Conservation (phyloP, 2,888 invertebrate genomes). For the Augiades crinisus region DNA sequence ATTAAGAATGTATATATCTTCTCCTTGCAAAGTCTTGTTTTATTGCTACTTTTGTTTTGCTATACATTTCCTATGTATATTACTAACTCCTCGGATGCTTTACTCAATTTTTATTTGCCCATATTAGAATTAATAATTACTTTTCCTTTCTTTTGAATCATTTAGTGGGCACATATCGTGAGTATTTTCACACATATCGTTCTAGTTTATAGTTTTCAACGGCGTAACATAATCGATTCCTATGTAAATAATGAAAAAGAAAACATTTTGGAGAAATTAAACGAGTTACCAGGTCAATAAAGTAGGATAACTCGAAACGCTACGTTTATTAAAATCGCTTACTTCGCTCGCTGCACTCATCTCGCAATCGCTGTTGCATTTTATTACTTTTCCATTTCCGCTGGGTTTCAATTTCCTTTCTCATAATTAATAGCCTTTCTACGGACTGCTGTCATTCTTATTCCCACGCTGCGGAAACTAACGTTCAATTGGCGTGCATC, state of each 20-base stretch:
- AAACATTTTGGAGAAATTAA: not conserved
- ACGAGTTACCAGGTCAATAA: slow-evolving; percentile 17
- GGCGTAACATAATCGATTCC: no score
- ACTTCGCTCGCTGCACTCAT: slow-evolving; percentile 54
- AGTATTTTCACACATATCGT: no score
- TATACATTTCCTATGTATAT: not conserved
- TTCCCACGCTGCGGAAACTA: slow-evolving; percentile 60
- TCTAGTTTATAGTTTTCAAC: no score
- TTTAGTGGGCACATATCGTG: no score
- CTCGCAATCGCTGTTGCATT: slow-evolving; percentile 78
- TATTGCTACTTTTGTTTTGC: slow-evolving; percentile 6
- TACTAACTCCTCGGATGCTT: not conserved
- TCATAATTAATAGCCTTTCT: slow-evolving; percentile 79
- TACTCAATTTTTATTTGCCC: no score
- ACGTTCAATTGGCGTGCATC: slow-evolving; percentile 67
- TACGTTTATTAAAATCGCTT: slow-evolving; percentile 22
- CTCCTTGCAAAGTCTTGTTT: slow-evolving; percentile 7
- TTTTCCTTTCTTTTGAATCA: no score
- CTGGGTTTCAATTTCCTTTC: slow-evolving; percentile 79
- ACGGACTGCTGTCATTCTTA: slow-evolving; percentile 67
- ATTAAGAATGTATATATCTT: slow-evolving; percentile 10
- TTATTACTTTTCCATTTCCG: slow-evolving; percentile 81
- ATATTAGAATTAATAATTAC: no score
- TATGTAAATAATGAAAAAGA: no score
- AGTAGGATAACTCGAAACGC: slow-evolving; percentile 37